phyloP scores from a whole-genome alignment of 1,140 invertebrate species.

The Aphelenchoides fujianensis region DNA sequence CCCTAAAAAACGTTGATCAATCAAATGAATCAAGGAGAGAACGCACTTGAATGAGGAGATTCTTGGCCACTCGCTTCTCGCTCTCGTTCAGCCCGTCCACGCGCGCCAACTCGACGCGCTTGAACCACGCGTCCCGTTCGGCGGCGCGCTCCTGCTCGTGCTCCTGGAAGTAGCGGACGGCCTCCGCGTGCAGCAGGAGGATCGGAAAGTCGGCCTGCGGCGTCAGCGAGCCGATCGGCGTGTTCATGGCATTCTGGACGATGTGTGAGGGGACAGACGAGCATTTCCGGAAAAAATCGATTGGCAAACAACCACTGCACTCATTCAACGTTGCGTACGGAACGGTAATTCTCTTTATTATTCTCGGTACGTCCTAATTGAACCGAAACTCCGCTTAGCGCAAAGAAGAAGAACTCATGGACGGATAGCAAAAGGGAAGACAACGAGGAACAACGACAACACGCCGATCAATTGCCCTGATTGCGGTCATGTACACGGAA shows the following conservation, averaged over 20 bases:
- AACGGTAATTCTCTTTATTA: too few species aligned
- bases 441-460: too few species aligned
- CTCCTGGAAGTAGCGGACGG: conserved; percentile 54
- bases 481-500: too few species aligned
- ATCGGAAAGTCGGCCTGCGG: conserved; percentile 50
- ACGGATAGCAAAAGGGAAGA: too few species aligned
- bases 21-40: background rate
- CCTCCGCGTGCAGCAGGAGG: conserved; percentile 54
- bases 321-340: too few species aligned
- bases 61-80: conserved; percentile 30
- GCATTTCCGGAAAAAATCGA: too few species aligned
- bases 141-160: conserved; percentile 35
- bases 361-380: too few species aligned
- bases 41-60: conserved; percentile 53
- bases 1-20: conserved; percentile 46
- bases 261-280: too few species aligned
- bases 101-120: conserved; percentile 29
- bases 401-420: too few species aligned
- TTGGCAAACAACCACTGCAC: too few species aligned
- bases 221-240: background rate
- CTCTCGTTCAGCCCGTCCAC: conserved; percentile 27
- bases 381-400: too few species aligned
- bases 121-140: conserved; percentile 34
- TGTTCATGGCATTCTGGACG: conserved; percentile 19
- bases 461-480: too few species aligned